These are phyloP conservation scores for Lydus trimaculatus DNA, from an alignment of 2,888 invertebrate genomes.

Conservation along the genomic window DNA sequence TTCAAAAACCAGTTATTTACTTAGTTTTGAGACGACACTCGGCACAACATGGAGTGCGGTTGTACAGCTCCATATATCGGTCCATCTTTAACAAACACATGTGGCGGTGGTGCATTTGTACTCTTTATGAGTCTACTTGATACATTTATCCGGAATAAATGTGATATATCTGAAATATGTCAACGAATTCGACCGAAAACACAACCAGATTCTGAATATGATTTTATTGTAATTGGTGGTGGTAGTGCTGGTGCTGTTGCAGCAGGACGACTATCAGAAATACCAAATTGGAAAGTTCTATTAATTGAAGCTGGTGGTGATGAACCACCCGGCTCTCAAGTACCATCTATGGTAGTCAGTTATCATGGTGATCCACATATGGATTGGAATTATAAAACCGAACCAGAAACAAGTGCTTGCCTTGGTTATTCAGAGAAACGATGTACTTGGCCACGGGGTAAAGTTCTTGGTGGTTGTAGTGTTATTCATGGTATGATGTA, in stretches of 20 bases:
- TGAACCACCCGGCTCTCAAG: slow-evolving; percentile 69
- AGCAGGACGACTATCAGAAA: slow-evolving; percentile 71
- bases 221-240: slow-evolving; percentile 73
- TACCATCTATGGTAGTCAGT: slow-evolving; percentile 74
- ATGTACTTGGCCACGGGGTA: slow-evolving; percentile 75
- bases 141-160: slow-evolving; percentile 67
- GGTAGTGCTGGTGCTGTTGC: slow-evolving; percentile 72
- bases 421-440: slow-evolving; percentile 63
- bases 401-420: slow-evolving; percentile 70
- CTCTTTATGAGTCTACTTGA: slow-evolving; percentile 73
- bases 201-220: slow-evolving; percentile 65
- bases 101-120: slow-evolving; percentile 67
- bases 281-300: slow-evolving; percentile 73
- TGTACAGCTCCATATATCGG: slow-evolving; percentile 67
- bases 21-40: slow-evolving; percentile 23
- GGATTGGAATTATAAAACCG: slow-evolving; percentile 74
- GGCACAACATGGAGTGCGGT: slow-evolving; percentile 60
- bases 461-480: slow-evolving; percentile 73
- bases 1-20: slow-evolving; percentile 29
- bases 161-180: slow-evolving; percentile 68
- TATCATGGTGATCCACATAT: slow-evolving; percentile 69
- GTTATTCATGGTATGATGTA: slow-evolving; percentile 87
- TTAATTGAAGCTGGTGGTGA: slow-evolving; percentile 76
- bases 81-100: slow-evolving; percentile 66
- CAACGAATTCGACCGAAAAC: slow-evolving; percentile 63